Evolutionary conservation across 2,113 vertebrate genomes (phyloP), one percentile per base, ranked within the genome.

Genomic region (Dolichotis patagonum): DNA sequence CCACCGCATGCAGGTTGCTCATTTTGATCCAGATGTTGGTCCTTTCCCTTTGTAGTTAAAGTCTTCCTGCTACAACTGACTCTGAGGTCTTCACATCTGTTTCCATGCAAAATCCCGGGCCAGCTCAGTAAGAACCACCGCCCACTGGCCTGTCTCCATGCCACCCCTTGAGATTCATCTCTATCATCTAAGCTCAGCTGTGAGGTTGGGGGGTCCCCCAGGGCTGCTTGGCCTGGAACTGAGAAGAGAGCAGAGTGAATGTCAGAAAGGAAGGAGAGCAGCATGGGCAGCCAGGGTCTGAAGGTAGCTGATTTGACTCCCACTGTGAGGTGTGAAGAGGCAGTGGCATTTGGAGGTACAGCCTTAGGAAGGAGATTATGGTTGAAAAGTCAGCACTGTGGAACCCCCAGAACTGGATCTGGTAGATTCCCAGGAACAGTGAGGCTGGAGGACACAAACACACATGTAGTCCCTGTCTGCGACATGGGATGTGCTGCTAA

Each of bases 201-300:
- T 9, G 49, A 10, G 6, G 49, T 6, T 5, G 49, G 49, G 71
- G 88, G 32, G 65, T 82, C 93, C 95, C 90, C 75, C 58, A 49
- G 69, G 35, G 43, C 54, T 97, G 69, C 49, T 95, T 65, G 77
- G 88, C 87, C 71, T 83, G 54, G 71, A 96, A 97, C 41, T 49
- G 19, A 67, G 87, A 67, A 19, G 28, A 0, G 0, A 43, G 83
- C 46, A 49, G 83, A 49, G 77, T 41, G 14, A 49, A 22, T 71
- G 52, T 35, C 38, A 58, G 80, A 69, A 43, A 85, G 85, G 82
- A 16, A 7, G 88, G 86, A 96, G 41, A 46, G 41, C 71, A 83
- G 24, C 71, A 60, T 7, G 13, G 7, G 71, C 56, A 22, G n/a
- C 43, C 62, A 35, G 19, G 19, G 22, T 38, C 4, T 14, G 17